A percentile compares a stretch with the other conserved stretches of the same genome.
Evolutionary conservation across 2,113 vertebrate species (phyloP).

Genomic region (Planiliza haematocheilus): DNA sequence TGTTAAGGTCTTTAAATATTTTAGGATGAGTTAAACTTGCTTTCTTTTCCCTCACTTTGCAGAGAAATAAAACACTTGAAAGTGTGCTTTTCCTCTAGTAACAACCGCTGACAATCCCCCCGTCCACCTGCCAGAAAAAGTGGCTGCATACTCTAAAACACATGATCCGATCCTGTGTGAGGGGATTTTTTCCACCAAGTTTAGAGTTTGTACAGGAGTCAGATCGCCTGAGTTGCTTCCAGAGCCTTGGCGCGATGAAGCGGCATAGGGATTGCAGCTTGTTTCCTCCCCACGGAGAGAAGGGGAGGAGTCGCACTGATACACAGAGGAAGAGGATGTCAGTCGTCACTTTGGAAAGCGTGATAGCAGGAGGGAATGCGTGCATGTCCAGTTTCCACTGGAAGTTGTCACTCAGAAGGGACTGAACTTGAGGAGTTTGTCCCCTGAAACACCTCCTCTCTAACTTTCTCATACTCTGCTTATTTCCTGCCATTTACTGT

Average conservation of each 20-base stretch:
- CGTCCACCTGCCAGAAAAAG: conserved; percentile 50
- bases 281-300: conserved; percentile 14
- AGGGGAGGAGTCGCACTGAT: conserved; percentile 17
- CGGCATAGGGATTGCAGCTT: background rate
- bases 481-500: conserved; percentile 40
- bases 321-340: conserved; percentile 55
- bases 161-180: conserved; percentile 55
- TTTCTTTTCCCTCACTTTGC: conserved; percentile 13
- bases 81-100: conserved; percentile 20
- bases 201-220: conserved; percentile 50
- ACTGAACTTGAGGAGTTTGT: conserved; percentile 48
- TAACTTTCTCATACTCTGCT: conserved; percentile 1
- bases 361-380: conserved; percentile 21
- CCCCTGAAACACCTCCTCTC: conserved; percentile 29
- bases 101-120: conserved; percentile 40
- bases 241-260: background rate
- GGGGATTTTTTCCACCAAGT: conserved; percentile 61
- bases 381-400: conserved; percentile 36
- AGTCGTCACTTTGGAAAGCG: background rate
- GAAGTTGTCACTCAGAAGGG: conserved; percentile 55
- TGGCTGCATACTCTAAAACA: conserved; percentile 45
- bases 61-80: conserved; percentile 1
- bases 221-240: conserved; percentile 28
- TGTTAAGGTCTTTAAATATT: background rate
- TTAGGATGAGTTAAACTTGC: conserved; percentile 7